A percentile compares a stretch with the other conserved stretches of the same genome.
These are phyloP conservation scores for Henicopernis longicauda DNA, from an alignment of 2,113 vertebrate genomes.

Conservation along the genomic window DNA sequence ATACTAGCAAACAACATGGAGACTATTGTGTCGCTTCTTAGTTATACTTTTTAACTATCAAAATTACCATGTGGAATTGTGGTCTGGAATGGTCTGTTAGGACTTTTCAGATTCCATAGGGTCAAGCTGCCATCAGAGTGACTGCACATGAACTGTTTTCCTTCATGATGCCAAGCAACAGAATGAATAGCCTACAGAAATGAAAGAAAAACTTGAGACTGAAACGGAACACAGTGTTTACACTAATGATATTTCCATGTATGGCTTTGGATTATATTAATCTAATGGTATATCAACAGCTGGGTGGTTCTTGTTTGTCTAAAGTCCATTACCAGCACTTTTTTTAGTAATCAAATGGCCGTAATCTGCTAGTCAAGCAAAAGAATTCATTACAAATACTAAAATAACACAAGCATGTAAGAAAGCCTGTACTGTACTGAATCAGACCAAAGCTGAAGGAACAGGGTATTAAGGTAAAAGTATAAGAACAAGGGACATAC, in stretches of 20 bases:
- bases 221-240: background rate
- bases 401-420: background rate
- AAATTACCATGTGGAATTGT: slow-evolving; percentile 95
- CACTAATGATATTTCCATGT: background rate
- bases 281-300: background rate
- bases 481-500: background rate
- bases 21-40: background rate
- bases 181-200: slow-evolving; percentile 92
- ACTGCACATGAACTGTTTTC: slow-evolving; percentile 98
- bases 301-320: background rate
- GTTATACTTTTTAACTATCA: background rate
- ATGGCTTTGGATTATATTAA: background rate
- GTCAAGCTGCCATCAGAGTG: slow-evolving; percentile 98
- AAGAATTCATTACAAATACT: background rate
- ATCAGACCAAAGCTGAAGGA: background rate
- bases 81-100: slow-evolving; percentile 91
- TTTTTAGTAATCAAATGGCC: background rate
- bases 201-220: background rate
- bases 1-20: background rate
- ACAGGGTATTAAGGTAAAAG: background rate
- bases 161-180: slow-evolving; percentile 96
- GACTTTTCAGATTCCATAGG: slow-evolving; percentile 93
- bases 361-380: background rate
- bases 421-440: background rate
- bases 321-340: background rate